These are phyloP conservation scores for Hucho hucho DNA, from an alignment of 2,113 vertebrate genomes.

Conservation along the genomic window DNA sequence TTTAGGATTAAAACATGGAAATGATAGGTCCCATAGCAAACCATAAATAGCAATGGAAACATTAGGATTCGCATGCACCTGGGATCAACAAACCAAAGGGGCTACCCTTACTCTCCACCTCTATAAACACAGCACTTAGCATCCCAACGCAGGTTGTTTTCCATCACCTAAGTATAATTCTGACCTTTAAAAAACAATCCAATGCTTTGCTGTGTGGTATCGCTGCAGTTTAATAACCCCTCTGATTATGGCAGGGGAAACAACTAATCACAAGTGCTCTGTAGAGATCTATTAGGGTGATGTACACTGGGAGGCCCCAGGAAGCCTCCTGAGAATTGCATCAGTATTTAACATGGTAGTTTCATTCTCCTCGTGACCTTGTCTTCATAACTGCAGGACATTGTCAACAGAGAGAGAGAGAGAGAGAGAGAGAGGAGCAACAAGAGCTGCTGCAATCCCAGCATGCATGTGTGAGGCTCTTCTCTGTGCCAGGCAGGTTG, in stretches of 20 bases:
- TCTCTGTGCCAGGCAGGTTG: not conserved
- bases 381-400: slow-evolving; percentile 72
- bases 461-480: not conserved
- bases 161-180: slow-evolving; percentile 37
- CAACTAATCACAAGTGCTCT: slow-evolving; percentile 46
- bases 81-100: slow-evolving; percentile 62
- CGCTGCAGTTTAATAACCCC: slow-evolving; percentile 35
- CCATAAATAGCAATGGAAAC: slow-evolving; percentile 73
- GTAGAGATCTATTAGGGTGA: slow-evolving; percentile 51
- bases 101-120: slow-evolving; percentile 30
- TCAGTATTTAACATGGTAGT: slow-evolving; percentile 69
- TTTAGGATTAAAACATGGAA: slow-evolving; percentile 72
- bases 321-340: slow-evolving; percentile 50
- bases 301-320: slow-evolving; percentile 50
- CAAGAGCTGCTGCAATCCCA: slow-evolving; percentile 5
- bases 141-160: slow-evolving; percentile 61
- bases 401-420: slow-evolving; percentile 60
- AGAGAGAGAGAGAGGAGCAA: slow-evolving; percentile 22
- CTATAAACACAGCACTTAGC: slow-evolving; percentile 23
- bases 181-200: slow-evolving; percentile 34
- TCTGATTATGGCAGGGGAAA: slow-evolving; percentile 48
- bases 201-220: slow-evolving; percentile 29
- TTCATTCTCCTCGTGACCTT: slow-evolving; percentile 67
- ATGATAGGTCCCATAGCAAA: slow-evolving; percentile 68
- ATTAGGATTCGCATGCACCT: slow-evolving; percentile 66